These are phyloP conservation scores for Ranitomeya variabilis DNA, from an alignment of 2,113 vertebrate species.

Conservation along the genomic window DNA sequence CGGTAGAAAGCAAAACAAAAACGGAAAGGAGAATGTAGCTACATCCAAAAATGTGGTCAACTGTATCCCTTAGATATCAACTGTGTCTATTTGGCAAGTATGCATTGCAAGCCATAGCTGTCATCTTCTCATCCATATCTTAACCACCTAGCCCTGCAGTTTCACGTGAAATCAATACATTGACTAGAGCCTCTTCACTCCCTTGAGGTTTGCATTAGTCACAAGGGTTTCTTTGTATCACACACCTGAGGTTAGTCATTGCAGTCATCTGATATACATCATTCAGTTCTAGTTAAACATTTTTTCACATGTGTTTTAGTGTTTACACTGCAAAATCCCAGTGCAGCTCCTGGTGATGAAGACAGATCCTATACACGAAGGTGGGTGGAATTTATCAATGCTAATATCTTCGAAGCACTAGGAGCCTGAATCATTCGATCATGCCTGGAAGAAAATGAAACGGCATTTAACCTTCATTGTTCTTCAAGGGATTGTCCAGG, in stretches of 20 bases:
- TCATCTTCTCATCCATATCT: no score
- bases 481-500: neutral
- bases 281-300: neutral
- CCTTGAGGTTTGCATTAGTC: neutral
- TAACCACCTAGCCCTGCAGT: neutral
- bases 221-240: neutral
- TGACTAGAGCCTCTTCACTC: neutral
- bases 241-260: neutral
- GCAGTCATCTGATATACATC: slow-evolving; percentile 1
- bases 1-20: no score
- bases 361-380: neutral
- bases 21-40: no score
- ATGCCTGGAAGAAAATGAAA: neutral
- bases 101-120: no score
- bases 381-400: slow-evolving; percentile 49
- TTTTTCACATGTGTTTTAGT: neutral
- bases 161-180: neutral
- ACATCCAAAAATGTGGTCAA: no score
- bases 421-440: slow-evolving; percentile 13
- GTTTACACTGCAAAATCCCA: slow-evolving; percentile 3
- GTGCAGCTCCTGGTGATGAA: neutral
- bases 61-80: no score
- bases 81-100: no score
- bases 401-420: slow-evolving; percentile 6
- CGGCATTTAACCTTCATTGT: neutral